Conservation (phyloP, 2,113 vertebrate genomes). For the Plotosus lineatus region DNA sequence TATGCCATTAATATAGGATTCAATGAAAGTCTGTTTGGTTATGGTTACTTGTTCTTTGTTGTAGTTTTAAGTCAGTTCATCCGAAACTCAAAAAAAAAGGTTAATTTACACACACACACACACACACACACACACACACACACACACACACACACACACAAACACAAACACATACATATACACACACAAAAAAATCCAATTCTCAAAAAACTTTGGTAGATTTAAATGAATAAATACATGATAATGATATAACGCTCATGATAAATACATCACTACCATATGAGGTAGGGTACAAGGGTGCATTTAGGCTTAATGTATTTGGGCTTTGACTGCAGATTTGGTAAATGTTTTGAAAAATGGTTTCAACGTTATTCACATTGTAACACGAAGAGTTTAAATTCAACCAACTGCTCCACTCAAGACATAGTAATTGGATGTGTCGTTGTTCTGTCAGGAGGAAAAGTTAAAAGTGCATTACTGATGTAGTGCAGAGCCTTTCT, state of each 20-base stretch:
- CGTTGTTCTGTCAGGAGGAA: background rate
- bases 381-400: background rate
- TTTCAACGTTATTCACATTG: background rate
- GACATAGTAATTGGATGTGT: background rate
- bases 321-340: background rate
- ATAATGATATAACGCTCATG: too few relatives aligned
- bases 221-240: background rate
- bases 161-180: too few relatives aligned
- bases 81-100: too few relatives aligned
- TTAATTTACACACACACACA: too few relatives aligned
- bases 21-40: background rate
- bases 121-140: too few relatives aligned
- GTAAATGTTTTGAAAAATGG: background rate
- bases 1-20: background rate
- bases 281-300: too few relatives aligned
- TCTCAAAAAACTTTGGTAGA: background rate
- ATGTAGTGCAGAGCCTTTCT: constrained; percentile 11
- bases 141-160: too few relatives aligned
- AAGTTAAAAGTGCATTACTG: background rate
- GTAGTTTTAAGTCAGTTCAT: background rate
- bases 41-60: background rate
- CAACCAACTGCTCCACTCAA: too few relatives aligned
- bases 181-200: background rate
- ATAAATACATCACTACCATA: too few relatives aligned
- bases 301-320: background rate